Conservation (phyloP, 53 echinoderm and acorn worm genomes). For the Paracentrotus lividus region DNA sequence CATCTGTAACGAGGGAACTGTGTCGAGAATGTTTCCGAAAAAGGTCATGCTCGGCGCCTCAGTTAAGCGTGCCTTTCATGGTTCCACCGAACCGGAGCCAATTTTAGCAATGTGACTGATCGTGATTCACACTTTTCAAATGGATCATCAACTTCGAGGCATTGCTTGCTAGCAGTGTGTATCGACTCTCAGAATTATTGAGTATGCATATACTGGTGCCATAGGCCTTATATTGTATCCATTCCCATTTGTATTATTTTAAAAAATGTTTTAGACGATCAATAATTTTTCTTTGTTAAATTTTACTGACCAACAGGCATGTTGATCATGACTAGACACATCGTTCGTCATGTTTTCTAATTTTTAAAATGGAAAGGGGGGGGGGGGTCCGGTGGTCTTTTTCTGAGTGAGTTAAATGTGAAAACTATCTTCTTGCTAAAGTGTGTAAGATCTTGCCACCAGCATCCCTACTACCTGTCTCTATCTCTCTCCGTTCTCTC, state of each 20-base stretch:
- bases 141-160: background rate
- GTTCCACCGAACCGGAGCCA: background rate
- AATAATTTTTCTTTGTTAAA: background rate
- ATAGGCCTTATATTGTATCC: background rate
- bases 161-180: background rate
- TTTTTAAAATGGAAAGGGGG: background rate
- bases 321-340: background rate
- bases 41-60: background rate
- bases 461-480: no score
- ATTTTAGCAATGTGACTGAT: conserved; percentile 7
- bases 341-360: background rate
- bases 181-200: background rate
- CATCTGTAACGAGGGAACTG: background rate
- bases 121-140: background rate
- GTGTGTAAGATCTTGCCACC: no score
- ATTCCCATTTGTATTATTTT: background rate
- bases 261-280: background rate
- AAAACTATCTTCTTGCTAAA: no score
- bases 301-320: background rate
- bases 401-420: background rate
- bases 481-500: no score
- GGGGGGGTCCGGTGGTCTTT: background rate
- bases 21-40: background rate
- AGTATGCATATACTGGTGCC: background rate
- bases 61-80: background rate